Evolutionary conservation across 1,140 invertebrate genomes (phyloP), one percentile per base, ranked within the genome.

Genomic region (Pomacea maculata): DNA sequence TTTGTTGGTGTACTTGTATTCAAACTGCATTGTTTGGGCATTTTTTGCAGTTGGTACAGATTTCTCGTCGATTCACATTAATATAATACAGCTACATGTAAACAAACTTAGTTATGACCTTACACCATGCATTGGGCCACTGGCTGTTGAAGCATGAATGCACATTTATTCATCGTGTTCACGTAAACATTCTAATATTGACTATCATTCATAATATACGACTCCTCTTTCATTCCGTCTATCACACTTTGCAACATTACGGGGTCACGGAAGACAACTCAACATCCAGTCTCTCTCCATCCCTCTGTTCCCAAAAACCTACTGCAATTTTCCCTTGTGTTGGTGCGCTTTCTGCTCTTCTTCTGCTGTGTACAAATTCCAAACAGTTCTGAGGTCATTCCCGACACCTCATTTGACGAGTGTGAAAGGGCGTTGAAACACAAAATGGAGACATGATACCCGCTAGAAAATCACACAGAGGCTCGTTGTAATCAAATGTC

Each of bases 331-430:
- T 34, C 17, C n/a, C 34, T 54, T 73, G 71, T 11, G 34, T 73
- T 34, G 8, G 21, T n/a, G 55, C 14, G 57, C n/a, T 64, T 61
- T 76, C 19, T 34, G 57, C 29, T 64, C 19, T 19, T 15, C 17
- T 76, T 76, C 57, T 76, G n/a, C 25, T 64, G 72, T 54, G 25
- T 74, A 52, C n/a, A 63, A 64, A 15, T 63, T 64, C 57, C 75
- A 15, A 61, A 34, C 29, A 54, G 55, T 76, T 76, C 75, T 34
- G 75, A 45, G 34, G 75, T 76, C 75, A 76, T 76, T 45, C 25
- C 75, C 55, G 63, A 76, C 75, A 64, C 75, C 61, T 76, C 75
- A 29, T 25, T 25, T n/a, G 67, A 70, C 67, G 29, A 61, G 57
- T 61, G n/a, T 11, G n/a, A 17, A 63, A 25, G 75, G 57, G 75